Evolutionary conservation across 2,113 vertebrate species (phyloP), one percentile per base, ranked within the genome.

Genomic region (Crypturellus undulatus): DNA sequence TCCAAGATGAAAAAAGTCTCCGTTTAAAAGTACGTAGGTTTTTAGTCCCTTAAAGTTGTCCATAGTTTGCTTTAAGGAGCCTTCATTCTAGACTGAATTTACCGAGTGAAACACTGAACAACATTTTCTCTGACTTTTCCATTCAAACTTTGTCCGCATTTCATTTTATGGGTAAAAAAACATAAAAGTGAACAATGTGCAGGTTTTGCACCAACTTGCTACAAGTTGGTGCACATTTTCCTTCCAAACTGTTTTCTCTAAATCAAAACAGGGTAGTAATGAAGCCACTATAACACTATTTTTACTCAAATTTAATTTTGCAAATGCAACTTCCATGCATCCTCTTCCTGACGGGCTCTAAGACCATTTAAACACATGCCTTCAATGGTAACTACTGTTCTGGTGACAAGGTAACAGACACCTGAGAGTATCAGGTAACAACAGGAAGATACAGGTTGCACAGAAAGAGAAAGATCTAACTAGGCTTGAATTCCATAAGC

Each of bases 1-100:
- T 81, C 62, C 15, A 73, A 73, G 59, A 91, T 58, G 19, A 84
- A 78, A 52, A 52, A 85, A 45, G 54, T 32, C 40, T 86, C 64
- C 10, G 0, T 42, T 91, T 26, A 4, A 87, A 92, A 85, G 45
- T 0, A 16, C 24, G 30, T 3, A 34, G 34, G 45, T 70, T 40
- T 83, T 91, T 34, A 91, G 45, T 42, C 16, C 3, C 71, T 79
- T 71, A 83, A 85, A 90, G 38, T 30, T 75, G 68, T 8, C 12
- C 12, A 36, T 73, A 71, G 72, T 63, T 78, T 90, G 28, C 45
- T 83, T 83, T 85, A 83, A 82, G 21, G 26, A 80, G 75, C 54
- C 22, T 58, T 59, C 51, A 49, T 36, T 60, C 38, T 24, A 70
- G 25, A 36, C 32, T 81, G 22, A 62, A 76, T 58, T 87, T 82